Percentiles rank a stretch among this genome's conserved stretches.
These are phyloP conservation scores for Crypturellus tataupa DNA, from an alignment of 2,797 vertebrate genomes.

Conservation along the genomic window DNA sequence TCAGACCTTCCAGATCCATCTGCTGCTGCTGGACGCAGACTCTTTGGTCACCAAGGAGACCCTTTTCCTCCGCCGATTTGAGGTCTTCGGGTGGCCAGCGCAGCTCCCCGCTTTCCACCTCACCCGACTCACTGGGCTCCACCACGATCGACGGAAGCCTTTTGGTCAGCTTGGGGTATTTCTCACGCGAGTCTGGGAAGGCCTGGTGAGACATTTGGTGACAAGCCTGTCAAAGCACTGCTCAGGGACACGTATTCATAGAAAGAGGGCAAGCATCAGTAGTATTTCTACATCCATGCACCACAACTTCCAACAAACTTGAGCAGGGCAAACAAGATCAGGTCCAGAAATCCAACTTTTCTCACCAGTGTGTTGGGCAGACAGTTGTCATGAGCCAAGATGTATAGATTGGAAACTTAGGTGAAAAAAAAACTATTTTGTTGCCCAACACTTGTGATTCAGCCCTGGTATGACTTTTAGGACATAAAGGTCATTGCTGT, in stretches of 20 bases:
- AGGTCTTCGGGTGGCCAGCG: constrained; percentile 92
- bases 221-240: not conserved
- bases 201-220: constrained; percentile 76
- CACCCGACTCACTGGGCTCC: constrained; percentile 86
- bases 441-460: not conserved
- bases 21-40: constrained; percentile 69
- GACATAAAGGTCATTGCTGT: not conserved
- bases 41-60: constrained; percentile 72
- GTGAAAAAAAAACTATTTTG: not conserved
- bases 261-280: not conserved
- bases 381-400: accelerated
- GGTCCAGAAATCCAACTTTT: not conserved
- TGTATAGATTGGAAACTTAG: not conserved
- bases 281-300: not conserved
- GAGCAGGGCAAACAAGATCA: not conserved
- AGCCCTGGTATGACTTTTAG: not conserved
- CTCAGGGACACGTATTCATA: not conserved
- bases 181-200: constrained; percentile 87
- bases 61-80: constrained; percentile 81
- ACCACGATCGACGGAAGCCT: constrained; percentile 92
- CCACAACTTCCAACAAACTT: not conserved
- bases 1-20: constrained; percentile 78
- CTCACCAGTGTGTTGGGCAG: accelerated
- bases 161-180: constrained; percentile 90
- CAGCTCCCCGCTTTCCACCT: constrained; percentile 92